A percentile compares a stretch with the other conserved stretches of the same genome.
Evolutionary conservation across 2,113 vertebrate species (phyloP).

Genomic region (Cyphotilapia sp.): DNA sequence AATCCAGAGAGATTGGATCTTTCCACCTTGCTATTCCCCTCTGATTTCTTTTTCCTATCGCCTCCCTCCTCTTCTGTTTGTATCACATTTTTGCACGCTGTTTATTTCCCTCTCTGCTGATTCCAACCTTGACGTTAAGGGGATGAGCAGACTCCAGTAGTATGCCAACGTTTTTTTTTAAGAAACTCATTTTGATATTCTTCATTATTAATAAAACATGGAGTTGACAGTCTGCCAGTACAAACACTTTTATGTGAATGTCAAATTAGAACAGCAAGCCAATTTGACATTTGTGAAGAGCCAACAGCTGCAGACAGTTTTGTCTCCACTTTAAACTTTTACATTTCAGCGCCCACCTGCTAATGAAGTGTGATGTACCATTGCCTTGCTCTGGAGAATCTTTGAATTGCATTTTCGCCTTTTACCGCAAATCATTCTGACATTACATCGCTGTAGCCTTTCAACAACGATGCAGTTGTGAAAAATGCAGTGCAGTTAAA

Average conservation of each 20-base stretch:
- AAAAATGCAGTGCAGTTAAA: not conserved
- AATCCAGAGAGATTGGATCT: constrained; percentile 24
- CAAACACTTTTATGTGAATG: not conserved
- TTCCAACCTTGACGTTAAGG: not conserved
- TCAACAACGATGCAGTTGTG: not conserved
- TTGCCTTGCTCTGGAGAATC: not conserved
- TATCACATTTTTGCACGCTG: not conserved
- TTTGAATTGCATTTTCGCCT: not conserved
- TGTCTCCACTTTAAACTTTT: not conserved
- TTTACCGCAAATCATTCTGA: not conserved
- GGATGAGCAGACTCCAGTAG: not conserved
- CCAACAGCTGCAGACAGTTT: constrained; percentile 6
- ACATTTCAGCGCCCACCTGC: not conserved
- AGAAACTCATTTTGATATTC: not conserved
- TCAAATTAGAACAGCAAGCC: constrained; percentile 1
- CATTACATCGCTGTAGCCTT: not conserved
- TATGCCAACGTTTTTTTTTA: not conserved
- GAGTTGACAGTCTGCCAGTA: constrained; percentile 9
- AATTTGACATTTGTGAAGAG: constrained; percentile 10
- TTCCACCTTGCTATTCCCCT: not conserved
- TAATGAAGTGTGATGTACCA: constrained; percentile 6
- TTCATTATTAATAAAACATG: constrained; percentile 9
- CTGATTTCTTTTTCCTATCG: not conserved
- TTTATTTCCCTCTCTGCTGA: not conserved
- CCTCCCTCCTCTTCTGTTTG: not conserved